Evolutionary conservation across 2,113 vertebrate genomes (phyloP).

Genomic region (Actinemys pallida): DNA sequence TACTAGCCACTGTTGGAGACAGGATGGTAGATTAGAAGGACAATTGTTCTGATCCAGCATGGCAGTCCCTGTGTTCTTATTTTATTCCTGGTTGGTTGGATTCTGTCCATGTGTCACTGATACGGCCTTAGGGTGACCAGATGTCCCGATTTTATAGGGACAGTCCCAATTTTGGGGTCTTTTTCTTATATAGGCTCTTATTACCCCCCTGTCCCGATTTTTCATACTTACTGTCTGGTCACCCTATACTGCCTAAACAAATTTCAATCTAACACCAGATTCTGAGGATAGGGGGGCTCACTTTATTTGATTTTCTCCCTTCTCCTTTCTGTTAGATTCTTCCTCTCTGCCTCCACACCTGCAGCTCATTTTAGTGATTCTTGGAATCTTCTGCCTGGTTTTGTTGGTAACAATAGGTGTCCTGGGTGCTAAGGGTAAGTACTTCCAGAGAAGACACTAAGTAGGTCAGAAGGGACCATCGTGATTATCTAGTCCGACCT

Average conservation of each 20-base stretch:
- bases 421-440: constrained; percentile 49
- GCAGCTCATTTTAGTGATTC: not conserved
- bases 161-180: too few species aligned
- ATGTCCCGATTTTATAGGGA: too few species aligned
- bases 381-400: constrained; percentile 23
- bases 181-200: too few species aligned
- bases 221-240: too few species aligned
- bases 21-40: too few species aligned
- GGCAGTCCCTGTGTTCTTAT: not conserved
- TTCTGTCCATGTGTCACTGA: not conserved
- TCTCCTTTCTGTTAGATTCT: not conserved
- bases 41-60: not conserved
- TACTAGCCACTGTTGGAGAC: not conserved
- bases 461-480: not conserved
- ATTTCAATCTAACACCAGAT: not conserved
- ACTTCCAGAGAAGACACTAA: not conserved
- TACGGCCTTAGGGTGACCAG: too few species aligned
- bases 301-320: not conserved
- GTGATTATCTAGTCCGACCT: not conserved
- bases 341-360: not conserved
- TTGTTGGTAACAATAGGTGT: constrained; percentile 4
- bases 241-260: not conserved
- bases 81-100: not conserved
- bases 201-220: too few species aligned
- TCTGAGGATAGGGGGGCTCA: not conserved